Conservation (phyloP, 2,113 vertebrate species). For the Pseudolaguvia tuberculata region DNA sequence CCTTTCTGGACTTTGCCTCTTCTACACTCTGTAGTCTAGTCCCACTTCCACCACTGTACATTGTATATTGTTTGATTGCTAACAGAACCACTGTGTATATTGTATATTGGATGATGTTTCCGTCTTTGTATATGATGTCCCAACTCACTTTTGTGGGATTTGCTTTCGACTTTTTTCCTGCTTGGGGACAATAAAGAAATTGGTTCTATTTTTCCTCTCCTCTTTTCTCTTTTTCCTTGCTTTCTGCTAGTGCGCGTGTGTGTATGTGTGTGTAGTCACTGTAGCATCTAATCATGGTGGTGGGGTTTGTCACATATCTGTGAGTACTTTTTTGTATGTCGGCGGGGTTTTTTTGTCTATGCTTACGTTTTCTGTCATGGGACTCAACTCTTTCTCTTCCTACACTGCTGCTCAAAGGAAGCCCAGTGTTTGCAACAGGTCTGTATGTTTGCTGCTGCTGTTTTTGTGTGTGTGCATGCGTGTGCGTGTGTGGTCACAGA, state of each 20-base stretch:
- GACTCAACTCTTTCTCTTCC: constrained; percentile 69
- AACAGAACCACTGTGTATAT: constrained; percentile 73
- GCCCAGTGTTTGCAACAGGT: constrained; percentile 74
- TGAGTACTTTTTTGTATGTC: constrained; percentile 28
- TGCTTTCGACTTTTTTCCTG: constrained; percentile 59
- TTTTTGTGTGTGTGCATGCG: constrained; percentile 53
- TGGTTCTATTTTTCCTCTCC: constrained; percentile 71
- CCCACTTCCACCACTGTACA: constrained; percentile 53
- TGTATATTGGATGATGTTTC: constrained; percentile 72
- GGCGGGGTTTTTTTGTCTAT: constrained; percentile 25
- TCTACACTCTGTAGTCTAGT: constrained; percentile 64
- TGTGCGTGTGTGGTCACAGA: constrained; percentile 51
- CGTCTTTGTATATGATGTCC: constrained; percentile 75
- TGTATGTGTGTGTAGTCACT: constrained; percentile 17
- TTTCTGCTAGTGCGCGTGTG: constrained; percentile 24
- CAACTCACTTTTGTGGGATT: constrained; percentile 70
- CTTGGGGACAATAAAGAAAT: constrained; percentile 72
- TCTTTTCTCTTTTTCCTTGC: constrained; percentile 49
- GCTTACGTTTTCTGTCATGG: constrained; percentile 52
- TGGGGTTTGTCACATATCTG: constrained; percentile 43
- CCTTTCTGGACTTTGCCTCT: constrained; percentile 70
- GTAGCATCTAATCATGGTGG: constrained; percentile 28
- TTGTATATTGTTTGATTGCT: constrained; percentile 73
- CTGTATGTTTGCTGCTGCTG: constrained; percentile 62
- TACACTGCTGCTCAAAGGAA: constrained; percentile 74